Base-by-base conservation (phyloP, 2,888 invertebrate species). In the Phengaris alcon region DNA sequence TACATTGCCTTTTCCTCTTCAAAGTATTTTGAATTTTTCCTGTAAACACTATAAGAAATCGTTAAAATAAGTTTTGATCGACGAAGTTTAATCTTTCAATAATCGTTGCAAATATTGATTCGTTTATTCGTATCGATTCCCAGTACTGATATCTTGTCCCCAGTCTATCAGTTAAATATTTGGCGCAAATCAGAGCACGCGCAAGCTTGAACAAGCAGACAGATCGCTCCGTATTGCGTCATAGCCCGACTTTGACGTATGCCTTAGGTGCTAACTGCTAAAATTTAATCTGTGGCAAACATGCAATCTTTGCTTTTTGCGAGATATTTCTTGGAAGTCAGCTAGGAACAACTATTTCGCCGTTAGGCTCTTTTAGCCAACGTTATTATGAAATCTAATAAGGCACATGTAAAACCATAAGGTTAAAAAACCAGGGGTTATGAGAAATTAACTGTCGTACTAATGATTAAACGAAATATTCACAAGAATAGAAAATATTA, bases 231-330 rank as follows among this genome's bases (percentile, higher is more conserved):
- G 69, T 64, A 78, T 82, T 81, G 76, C 82, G 82, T 82, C 82
- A 83, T 77, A 80, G 76, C 73, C 54, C 73, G 75, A 79, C 77
- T 82, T 80, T 82, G 82, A 82, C 82, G 82, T 79, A 82, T 78
- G 80, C 76, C 76, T 75, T 51, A 22, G 79, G 69, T 55, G 48
- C 75, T 55, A 82, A 80, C 80, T 82, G 81, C 79, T 79, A 80
- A 72, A 15, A 22, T 54, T 80, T 79, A 79, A 79, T 80, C 79
- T 80, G 78, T 76, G 75, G 77, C 80, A 78, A 79, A 79, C 79
- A 80, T 81, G 80, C 79, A 79, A 76, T 77, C 76, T 73, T 73
- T 74, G 75, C 68, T 77, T 79, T 81, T 80, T 79, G 80, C 77
- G 75, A 77, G 77, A 76, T 78, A 79, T 79, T 80, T 79, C 79